Evolutionary conservation across 1,140 invertebrate species (phyloP).

Genomic region (Sitophilus oryzae): DNA sequence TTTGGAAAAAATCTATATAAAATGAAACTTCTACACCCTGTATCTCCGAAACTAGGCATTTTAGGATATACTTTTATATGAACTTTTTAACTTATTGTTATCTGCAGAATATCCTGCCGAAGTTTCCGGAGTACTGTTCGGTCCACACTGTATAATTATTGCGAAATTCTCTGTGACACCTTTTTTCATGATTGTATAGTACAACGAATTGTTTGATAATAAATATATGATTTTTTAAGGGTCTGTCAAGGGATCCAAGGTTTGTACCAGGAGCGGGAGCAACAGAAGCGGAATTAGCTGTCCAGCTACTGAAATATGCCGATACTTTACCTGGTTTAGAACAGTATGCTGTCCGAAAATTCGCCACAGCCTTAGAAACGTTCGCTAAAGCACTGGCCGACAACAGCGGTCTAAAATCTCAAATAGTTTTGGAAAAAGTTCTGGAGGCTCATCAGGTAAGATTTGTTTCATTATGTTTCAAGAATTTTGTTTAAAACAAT

Average conservation of each 20-base stretch:
- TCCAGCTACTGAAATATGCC: slow-evolving; percentile 76
- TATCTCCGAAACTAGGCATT: no score
- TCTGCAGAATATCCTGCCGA: no score
- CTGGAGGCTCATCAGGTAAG: slow-evolving; percentile 79
- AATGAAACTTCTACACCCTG: no score
- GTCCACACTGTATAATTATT: no score
- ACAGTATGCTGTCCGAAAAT: slow-evolving; percentile 95
- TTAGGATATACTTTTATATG: no score
- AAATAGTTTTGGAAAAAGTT: slow-evolving; percentile 83
- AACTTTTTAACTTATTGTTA: no score
- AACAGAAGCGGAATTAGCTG: slow-evolving; percentile 88
- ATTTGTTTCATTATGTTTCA: no score
- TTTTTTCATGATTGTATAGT: neutral
- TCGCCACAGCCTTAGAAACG: slow-evolving; percentile 83
- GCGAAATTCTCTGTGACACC: no score
- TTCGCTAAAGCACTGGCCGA: slow-evolving; percentile 91
- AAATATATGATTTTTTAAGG: slow-evolving; percentile 29
- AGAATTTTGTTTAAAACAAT: neutral
- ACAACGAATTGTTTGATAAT: slow-evolving; percentile 3
- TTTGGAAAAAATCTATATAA: no score
- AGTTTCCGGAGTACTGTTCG: no score
- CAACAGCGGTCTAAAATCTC: slow-evolving; percentile 86
- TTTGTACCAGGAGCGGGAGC: slow-evolving; percentile 93
- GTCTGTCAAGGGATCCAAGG: slow-evolving; percentile 57
- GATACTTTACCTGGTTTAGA: slow-evolving; percentile 91